phyloP scores from a whole-genome alignment of 2,888 invertebrate species.

The Lutraria lutraria region DNA sequence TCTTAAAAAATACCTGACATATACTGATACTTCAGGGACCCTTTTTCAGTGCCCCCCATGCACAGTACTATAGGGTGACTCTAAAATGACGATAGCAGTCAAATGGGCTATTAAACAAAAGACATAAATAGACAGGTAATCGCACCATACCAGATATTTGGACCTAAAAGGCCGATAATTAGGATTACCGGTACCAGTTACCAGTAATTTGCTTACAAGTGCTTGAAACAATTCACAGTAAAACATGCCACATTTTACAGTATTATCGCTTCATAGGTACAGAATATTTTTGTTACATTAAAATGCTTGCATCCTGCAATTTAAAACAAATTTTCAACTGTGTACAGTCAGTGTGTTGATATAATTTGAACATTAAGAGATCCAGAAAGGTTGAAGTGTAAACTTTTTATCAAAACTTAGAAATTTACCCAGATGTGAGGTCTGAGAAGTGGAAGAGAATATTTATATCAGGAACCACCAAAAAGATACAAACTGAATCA shows the following conservation, averaged over 20 bases:
- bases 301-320: constrained; percentile 18
- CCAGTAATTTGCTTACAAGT: too few relatives aligned
- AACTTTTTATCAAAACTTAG: background rate
- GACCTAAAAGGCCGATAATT: too few relatives aligned
- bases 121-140: too few relatives aligned
- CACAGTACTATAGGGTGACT: too few relatives aligned
- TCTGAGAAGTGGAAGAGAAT: background rate
- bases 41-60: too few relatives aligned
- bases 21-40: too few relatives aligned
- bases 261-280: background rate
- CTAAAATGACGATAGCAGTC: too few relatives aligned
- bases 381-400: background rate
- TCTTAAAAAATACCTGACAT: too few relatives aligned
- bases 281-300: background rate
- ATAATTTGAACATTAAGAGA: background rate
- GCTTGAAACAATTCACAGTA: too few relatives aligned
- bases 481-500: background rate
- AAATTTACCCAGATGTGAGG: constrained; percentile 21
- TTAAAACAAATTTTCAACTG: constrained; percentile 11
- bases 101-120: too few relatives aligned
- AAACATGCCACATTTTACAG: background rate
- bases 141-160: too few relatives aligned
- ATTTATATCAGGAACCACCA: background rate
- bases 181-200: too few relatives aligned
- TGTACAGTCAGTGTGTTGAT: background rate